A percentile compares a stretch with the other conserved stretches of the same genome.
phyloP scores from a whole-genome alignment of 2,797 vertebrate species.

The Lagorchestes hirsutus region DNA sequence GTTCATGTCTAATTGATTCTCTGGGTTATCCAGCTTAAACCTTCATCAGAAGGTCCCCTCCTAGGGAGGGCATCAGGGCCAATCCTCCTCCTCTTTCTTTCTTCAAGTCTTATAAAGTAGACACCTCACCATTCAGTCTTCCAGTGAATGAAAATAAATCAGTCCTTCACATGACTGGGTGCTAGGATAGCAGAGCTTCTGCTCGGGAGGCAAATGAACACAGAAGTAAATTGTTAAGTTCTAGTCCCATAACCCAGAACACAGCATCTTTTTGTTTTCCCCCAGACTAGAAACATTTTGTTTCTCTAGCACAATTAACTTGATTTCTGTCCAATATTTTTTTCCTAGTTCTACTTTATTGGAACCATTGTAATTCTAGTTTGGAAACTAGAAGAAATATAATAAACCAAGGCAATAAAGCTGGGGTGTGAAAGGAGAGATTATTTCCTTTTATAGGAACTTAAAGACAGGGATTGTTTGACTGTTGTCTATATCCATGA shows the following conservation, averaged over 20 bases:
- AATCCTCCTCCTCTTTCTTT: neutral
- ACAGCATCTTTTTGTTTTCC: neutral
- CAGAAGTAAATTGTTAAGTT: neutral
- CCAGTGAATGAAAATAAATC: neutral
- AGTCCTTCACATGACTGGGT: neutral
- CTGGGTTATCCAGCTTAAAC: neutral
- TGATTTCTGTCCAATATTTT: neutral
- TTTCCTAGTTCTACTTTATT: neutral
- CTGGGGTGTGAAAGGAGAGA: neutral
- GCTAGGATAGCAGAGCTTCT: neutral
- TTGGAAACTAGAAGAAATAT: neutral
- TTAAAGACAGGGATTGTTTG: neutral
- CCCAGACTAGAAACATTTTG: neutral
- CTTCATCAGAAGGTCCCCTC: neutral
- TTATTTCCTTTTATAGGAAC: neutral
- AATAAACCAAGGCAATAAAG: neutral
- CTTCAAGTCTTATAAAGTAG: neutral
- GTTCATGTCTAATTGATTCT: neutral
- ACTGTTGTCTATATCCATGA: neutral
- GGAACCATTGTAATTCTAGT: neutral
- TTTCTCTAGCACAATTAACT: neutral
- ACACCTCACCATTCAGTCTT: neutral
- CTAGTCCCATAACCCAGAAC: neutral
- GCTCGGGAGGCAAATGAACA: neutral
- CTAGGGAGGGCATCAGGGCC: neutral